Evolutionary conservation across 2,113 vertebrate species (phyloP).

Genomic region (Lycaon pictus): DNA sequence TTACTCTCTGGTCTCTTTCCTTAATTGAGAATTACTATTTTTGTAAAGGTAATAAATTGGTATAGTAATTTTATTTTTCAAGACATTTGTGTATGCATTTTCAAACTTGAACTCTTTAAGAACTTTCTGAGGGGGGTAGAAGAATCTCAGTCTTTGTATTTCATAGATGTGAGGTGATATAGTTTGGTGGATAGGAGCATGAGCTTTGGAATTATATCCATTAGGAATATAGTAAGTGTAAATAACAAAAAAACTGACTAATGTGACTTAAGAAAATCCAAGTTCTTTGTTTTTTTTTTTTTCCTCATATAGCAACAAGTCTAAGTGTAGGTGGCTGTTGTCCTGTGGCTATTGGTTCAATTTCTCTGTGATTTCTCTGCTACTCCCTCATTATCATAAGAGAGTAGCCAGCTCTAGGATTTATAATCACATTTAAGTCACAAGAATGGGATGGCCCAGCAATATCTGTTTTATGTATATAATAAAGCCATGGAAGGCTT

Average conservation of each 20-base stretch:
- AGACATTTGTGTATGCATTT: not conserved
- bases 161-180: not conserved
- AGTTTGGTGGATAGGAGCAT: not conserved
- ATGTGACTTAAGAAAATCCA: not conserved
- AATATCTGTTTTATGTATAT: not conserved
- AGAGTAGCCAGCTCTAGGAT: not conserved
- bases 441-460: not conserved
- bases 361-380: not conserved
- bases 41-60: not conserved
- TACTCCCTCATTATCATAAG: not conserved
- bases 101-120: not conserved
- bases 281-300: not conserved
- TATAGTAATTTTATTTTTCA: not conserved
- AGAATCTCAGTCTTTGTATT: not conserved
- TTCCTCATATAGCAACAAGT: not conserved
- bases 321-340: not conserved
- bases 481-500: not conserved
- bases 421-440: not conserved
- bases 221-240: not conserved
- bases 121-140: not conserved
- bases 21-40: slow-evolving; percentile 7
- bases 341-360: not conserved
- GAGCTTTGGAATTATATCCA: not conserved
- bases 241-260: not conserved
- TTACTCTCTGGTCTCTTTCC: not conserved